Percentiles rank a stretch among this genome's conserved stretches.
Evolutionary conservation across 2,888 invertebrate genomes (phyloP).

Genomic region (Coenonympha arcania): DNA sequence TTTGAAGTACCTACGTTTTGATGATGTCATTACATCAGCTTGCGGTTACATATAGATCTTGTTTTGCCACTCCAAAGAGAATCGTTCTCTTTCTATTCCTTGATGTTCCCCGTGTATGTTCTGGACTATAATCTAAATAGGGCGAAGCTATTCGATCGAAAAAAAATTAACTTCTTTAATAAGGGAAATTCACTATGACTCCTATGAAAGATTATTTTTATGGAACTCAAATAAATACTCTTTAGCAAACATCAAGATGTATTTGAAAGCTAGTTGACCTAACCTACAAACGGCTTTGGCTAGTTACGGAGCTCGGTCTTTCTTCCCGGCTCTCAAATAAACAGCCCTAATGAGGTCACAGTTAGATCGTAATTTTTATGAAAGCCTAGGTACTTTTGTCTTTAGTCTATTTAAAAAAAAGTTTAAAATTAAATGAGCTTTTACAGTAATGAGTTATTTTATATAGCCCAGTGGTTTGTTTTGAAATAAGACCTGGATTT

Average conservation of each 20-base stretch:
- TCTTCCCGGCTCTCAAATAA: conserved; percentile 9
- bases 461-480: too few relatives aligned
- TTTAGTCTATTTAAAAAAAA: not conserved
- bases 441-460: not conserved
- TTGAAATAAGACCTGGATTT: too few relatives aligned
- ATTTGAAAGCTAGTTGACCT: conserved; percentile 23
- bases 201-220: not conserved
- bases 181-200: not conserved
- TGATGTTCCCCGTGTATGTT: too few relatives aligned
- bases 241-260: not conserved
- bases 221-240: conserved; percentile 4
- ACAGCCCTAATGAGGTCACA: conserved; percentile 9
- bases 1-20: too few relatives aligned
- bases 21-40: too few relatives aligned
- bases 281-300: conserved; percentile 20
- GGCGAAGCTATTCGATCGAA: too few relatives aligned
- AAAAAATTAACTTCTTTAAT: too few relatives aligned
- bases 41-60: too few relatives aligned
- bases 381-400: conserved; percentile 1
- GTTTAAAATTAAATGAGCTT: not conserved
- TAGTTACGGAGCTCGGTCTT: not conserved
- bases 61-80: too few relatives aligned
- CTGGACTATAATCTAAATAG: too few relatives aligned
- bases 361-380: conserved; percentile 6
- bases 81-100: too few relatives aligned